Evolutionary conservation across 2,113 vertebrate species (phyloP), one percentile per base, ranked within the genome.

Genomic region (Cottus gobio): DNA sequence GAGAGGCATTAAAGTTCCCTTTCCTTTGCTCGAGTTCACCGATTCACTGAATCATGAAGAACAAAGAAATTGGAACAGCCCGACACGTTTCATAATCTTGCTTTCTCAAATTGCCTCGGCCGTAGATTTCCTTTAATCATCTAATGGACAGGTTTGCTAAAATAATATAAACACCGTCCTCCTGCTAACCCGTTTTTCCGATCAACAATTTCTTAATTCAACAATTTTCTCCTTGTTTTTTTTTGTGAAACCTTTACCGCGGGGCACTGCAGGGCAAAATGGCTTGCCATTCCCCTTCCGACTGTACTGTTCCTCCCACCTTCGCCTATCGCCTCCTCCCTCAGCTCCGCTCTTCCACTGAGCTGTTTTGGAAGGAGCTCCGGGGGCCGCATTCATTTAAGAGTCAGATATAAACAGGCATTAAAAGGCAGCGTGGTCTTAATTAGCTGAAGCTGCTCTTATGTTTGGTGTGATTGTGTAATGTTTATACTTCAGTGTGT

Each of bases 341-440:
- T 34, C 34, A 20, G 48, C 77, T 54, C n/a, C 2, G 0, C 37
- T 71, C 26, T 56, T 57, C 64, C 73, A 67, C 58, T 31, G 81
- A 82, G 68, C 77, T 80, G 70, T 71, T 85, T 75, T 84, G 77
- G 88, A 89, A 82, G 79, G 42, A 79, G 80, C 83, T 86, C 42
- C 66, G 44, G 80, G 85, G 79, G 67, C 73, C 78, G 75, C 71
- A 77, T 87, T 86, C 78, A 78, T 89, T 90, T 86, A 90, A 79
- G 72, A 82, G 86, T 82, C 79, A 72, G 79, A 86, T 87, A 86
- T 91, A 91, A 93, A 92, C 89, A 82, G 79, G 77, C 85, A 90
- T 89, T 89, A 87, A 86, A 91, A 91, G 83, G 80, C 86, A 89
- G 90, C 83, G 30, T 91, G 93, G 83, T 92, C 86, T 83, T 87